Evolutionary conservation across 2,888 invertebrate genomes (phyloP), one percentile per base, ranked within the genome.

Genomic region (Charanyca ferruginea): DNA sequence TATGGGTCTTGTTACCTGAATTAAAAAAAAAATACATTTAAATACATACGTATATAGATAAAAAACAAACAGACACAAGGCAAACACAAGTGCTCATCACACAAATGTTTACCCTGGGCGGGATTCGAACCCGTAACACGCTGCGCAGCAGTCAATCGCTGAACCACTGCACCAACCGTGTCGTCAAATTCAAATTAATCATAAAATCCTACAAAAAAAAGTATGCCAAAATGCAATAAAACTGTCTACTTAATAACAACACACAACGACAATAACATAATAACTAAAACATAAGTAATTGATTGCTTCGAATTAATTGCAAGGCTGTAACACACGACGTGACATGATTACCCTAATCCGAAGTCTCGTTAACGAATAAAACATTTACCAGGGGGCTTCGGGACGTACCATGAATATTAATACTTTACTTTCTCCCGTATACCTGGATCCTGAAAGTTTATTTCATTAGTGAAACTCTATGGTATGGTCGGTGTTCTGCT

Each of bases 311-410:
- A 90, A 93, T 94, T 94, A 94, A 94, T 94, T 90, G 90, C 87
- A 85, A 90, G 87, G 87, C 86, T 89, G 83, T 87, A 89, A 89
- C 91, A 92, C 87, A 93, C 92, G 87, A 93, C 94, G 94, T 94
- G 95, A 93, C 94, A 92, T 90, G 94, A 93, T 94, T 94, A 91
- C 93, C 89, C 87, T 94, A 94, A 94, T 94, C 91, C 91, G 84
- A 81, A 83, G 88, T 90, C 93, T 94, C 94, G 95, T 94, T 95
- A 95, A 92, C 95, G 94, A 91, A 95, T 94, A 93, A 94, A 95
- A 95, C 94, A 95, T 95, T 94, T 94, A 94, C 94, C 94, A 93
- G 90, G 93, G 90, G 90, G 87, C 88, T 85, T 86, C 66, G 83
- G 83, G 78, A 85, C 89, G 79, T 75, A 83, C 84, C 90, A 93